Conservation (phyloP, 1,140 invertebrate species). For the Semibalanus balanoides region DNA sequence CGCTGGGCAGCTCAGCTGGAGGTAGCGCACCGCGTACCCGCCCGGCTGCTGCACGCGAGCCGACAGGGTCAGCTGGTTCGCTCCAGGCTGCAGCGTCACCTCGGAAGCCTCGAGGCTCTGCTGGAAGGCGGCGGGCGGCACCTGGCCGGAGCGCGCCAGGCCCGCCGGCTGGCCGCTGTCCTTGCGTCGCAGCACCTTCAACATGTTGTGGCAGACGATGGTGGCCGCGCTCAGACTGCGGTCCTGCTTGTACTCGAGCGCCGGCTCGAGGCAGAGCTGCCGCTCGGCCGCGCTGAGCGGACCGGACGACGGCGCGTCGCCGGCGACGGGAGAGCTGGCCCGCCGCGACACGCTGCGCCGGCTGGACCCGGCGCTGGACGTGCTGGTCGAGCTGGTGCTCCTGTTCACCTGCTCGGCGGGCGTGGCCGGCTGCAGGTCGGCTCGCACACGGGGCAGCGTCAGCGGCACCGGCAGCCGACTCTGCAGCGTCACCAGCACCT, state of each 20-base stretch:
- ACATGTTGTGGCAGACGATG: slow-evolving; percentile 28
- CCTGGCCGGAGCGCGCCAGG: not conserved
- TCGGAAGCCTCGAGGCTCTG: slow-evolving; percentile 29
- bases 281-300: not conserved
- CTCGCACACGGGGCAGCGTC: not conserved
- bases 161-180: not conserved
- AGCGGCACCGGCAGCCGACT: not conserved
- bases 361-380: not conserved
- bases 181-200: slow-evolving; percentile 19
- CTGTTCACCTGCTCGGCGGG: slow-evolving; percentile 34
- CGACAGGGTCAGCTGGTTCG: slow-evolving; percentile 48
- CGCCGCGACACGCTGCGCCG: slow-evolving; percentile 1
- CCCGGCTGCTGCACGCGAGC: slow-evolving; percentile 31
- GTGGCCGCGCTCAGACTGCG: slow-evolving; percentile 37
- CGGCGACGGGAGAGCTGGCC: no score
- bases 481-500: not conserved
- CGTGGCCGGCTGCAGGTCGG: not conserved
- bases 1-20: not conserved
- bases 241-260: slow-evolving; percentile 59
- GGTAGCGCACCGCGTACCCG: not conserved
- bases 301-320: not conserved
- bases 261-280: not conserved
- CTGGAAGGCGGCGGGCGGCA: slow-evolving; percentile 4
- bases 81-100: slow-evolving; percentile 48
- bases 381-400: slow-evolving; percentile 13